phyloP scores from a whole-genome alignment of 2,797 vertebrate genomes.

The Gymnoscopelus braueri region DNA sequence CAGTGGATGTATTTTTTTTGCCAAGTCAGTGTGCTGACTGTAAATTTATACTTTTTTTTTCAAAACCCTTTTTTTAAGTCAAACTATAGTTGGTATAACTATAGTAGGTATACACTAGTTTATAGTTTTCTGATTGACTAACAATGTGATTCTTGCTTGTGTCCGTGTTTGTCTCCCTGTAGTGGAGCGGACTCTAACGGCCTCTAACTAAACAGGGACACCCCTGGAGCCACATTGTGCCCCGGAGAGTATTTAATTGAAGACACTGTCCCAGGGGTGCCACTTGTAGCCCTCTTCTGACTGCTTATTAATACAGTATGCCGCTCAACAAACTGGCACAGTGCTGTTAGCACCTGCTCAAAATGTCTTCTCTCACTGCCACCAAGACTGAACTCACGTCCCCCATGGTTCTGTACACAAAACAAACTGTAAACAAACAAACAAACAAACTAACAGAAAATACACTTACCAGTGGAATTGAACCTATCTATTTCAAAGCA shows the following conservation, averaged over 20 bases:
- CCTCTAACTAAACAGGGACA: neutral
- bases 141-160: neutral
- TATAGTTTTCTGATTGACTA: too few species aligned
- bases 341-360: constrained; percentile 15
- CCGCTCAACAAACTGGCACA: constrained; percentile 6
- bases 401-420: neutral
- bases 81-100: too few species aligned
- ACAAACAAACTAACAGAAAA: too few species aligned
- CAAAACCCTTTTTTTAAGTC: too few species aligned
- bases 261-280: neutral
- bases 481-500: constrained; percentile 10
- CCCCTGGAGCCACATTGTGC: neutral
- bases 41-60: too few species aligned
- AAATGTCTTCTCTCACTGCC: constrained; percentile 8
- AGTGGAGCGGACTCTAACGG: neutral
- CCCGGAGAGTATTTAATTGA: constrained; percentile 12
- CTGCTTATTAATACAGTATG: constrained; percentile 15
- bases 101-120: too few species aligned
- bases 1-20: constrained; percentile 61
- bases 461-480: constrained; percentile 6
- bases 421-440: too few species aligned
- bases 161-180: neutral
- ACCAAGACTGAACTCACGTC: neutral
- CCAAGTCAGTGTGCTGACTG: constrained; percentile 3
- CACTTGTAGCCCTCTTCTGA: neutral